Evolutionary conservation across 2,888 invertebrate genomes (phyloP), one percentile per base, ranked within the genome.

Genomic region (Pseudanteris insignis): DNA sequence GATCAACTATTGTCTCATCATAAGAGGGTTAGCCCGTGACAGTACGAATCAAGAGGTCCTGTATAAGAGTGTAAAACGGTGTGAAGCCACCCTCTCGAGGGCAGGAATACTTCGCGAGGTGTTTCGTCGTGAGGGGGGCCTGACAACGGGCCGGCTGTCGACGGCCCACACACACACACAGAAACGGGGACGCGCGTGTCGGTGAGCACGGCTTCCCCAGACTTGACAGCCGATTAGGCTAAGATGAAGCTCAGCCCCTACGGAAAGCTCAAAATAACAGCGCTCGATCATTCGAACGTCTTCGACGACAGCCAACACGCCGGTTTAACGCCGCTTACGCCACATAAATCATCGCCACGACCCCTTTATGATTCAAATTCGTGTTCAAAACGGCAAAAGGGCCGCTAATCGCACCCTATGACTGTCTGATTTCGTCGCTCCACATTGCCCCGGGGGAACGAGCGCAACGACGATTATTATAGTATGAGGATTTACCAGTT

Each of bases 251-350:
- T 44, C 44, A 70, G 72, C 78, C 30, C 78, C 78, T 68, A 74
- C 64, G 78, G 78, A 78, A 79, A 80, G 79, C 78, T 78, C 77
- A 76, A 79, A 80, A 79, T 76, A 79, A 77, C 77, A 78, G 74
- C 77, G 75, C 69, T 79, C 79, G 72, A 78, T 79, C 78, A 78
- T 77, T 70, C 67, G 67, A 69, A 57, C 70, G 68, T 75, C 74
- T 73, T 70, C 72, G 70, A 54, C 71, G 72, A 75, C 77, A 70
- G 68, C 28, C 65, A 54, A 50, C 60, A 61, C 26, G 51, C 63
- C 57, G 60, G 53, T 62, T 63, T 54, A 43, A 53, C 53, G 59
- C 57, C 54, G 38, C 40, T 47, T 47, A 38, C 7, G 25, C 14
- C 34, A 29, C 54, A 46, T 48, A 48, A 48, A 60, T 60, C 48